Base-by-base conservation (phyloP, 2,113 vertebrate species). In the Thunnus maccoyii region DNA sequence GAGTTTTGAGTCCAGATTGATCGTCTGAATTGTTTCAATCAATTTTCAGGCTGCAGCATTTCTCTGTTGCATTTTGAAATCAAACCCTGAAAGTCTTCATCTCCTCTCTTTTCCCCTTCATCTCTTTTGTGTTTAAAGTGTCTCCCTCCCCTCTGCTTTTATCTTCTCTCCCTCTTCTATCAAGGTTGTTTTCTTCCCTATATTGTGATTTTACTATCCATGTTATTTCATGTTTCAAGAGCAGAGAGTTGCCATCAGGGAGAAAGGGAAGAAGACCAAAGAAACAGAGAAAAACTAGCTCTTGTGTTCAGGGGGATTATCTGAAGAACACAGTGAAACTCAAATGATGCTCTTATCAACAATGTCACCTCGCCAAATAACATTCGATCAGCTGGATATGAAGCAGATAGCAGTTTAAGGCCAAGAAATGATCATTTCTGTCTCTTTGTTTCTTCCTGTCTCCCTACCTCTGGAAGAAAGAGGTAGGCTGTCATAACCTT, bases 101-200 rank as follows among this genome's bases (percentile, higher is more conserved):
- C 41, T 54, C 50, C 20, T 48, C 55, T 15, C 55, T 36, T 58
- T 30, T 51, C 52, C n/a, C 20, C 54, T 62, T 60, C 63, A 36
- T 58, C 83, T 69, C 30, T n/a, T 68, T 36, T 68, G 55, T 63
- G 62, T 81, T 41, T 57, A 3, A 41, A 41, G 50, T 8, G 30
- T 55, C 62, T 47, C 56, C 60, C 50, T 44, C 61, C 61, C 36
- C 36, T 56, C 51, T n/a, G 15, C 61, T 82, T 82, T 72, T 16
- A 64, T 82, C 75, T 76, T 51, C 56, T 79, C 62, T 52, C 58
- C 61, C 22, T 56, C 48, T 77, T 78, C 41, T 84, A 60, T 63
- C 47, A 54, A 5, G 27, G 13, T 44, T 18, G 6, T 2, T 25
- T 3, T 16, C 13, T 44, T 30, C 51, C 9, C 36, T 27, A 2